Percentiles rank a stretch among this genome's conserved stretches.
phyloP scores from a whole-genome alignment of 2,113 vertebrate species.

The Nibea albiflora region DNA sequence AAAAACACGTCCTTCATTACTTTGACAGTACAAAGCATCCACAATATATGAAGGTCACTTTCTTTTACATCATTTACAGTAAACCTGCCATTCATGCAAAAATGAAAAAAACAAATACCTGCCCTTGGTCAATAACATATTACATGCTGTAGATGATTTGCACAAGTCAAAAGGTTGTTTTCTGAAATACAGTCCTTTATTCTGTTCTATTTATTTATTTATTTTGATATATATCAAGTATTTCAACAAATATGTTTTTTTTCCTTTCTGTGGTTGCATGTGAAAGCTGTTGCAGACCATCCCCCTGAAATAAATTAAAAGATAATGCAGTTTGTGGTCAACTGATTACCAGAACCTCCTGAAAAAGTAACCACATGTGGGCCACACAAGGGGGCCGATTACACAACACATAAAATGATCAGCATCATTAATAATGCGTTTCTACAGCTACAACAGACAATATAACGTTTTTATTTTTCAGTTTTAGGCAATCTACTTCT shows the following conservation, averaged over 20 bases:
- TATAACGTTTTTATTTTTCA: slow-evolving; percentile 4
- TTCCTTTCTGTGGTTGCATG: not conserved
- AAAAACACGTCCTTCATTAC: not conserved
- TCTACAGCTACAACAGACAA: not conserved
- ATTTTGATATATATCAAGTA: not conserved
- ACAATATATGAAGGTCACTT: slow-evolving; percentile 10
- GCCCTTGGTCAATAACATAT: not conserved
- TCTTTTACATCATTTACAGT: not conserved
- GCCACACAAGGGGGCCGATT: slow-evolving; percentile 56
- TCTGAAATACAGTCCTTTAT: not conserved
- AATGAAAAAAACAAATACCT: not conserved
- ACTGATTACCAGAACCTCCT: slow-evolving; percentile 28
- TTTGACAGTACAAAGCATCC: slow-evolving; percentile 21
- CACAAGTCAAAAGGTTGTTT: not conserved
- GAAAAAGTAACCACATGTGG: slow-evolving; percentile 48
- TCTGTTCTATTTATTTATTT: not conserved
- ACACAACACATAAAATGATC: slow-evolving; percentile 38
- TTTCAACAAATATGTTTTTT: slow-evolving; percentile 7
- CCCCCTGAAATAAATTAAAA: slow-evolving; percentile 42
- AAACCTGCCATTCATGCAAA: not conserved
- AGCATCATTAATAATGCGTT: slow-evolving; percentile 40
- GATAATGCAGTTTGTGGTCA: slow-evolving; percentile 45
- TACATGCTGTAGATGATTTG: not conserved
- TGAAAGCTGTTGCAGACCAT: slow-evolving; percentile 8
- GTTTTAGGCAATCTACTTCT: not conserved